Evolutionary conservation across 2,797 vertebrate genomes (phyloP).

Genomic region (Intellagama lesueurii): DNA sequence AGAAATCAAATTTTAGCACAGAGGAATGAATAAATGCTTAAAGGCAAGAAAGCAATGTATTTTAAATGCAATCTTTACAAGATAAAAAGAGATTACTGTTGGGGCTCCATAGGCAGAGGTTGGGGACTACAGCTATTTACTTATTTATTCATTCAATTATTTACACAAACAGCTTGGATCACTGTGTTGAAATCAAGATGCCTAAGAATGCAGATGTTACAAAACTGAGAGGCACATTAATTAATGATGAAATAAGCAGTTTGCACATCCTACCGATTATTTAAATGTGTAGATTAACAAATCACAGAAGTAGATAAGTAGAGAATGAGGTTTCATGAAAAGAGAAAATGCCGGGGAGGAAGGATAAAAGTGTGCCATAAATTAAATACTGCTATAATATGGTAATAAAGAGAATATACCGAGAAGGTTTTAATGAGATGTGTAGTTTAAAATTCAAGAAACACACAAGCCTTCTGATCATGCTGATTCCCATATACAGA

Average conservation of each 20-base stretch:
- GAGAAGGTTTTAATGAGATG: conserved; percentile 14
- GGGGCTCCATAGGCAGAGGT: conserved; percentile 28
- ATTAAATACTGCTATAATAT: conserved; percentile 3
- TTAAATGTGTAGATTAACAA: conserved; percentile 46
- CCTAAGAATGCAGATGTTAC: conserved; percentile 35
- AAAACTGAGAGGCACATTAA: conserved; percentile 48
- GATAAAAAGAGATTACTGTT: conserved; percentile 51
- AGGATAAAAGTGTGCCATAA: conserved; percentile 39
- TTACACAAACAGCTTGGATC: conserved; percentile 56
- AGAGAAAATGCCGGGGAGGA: conserved; percentile 18
- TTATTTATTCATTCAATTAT: conserved; percentile 63
- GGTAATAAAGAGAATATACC: conserved; percentile 26
- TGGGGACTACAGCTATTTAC: conserved; percentile 24
- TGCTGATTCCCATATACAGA: conserved; percentile 9
- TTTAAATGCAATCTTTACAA: conserved; percentile 64
- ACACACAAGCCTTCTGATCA: not conserved
- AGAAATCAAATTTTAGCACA: conserved; percentile 55
- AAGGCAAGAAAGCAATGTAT: conserved; percentile 54
- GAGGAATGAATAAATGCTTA: conserved; percentile 55
- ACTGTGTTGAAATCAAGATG: conserved; percentile 51
- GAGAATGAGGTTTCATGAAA: conserved; percentile 20
- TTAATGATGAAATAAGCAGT: conserved; percentile 48
- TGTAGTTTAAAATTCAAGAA: conserved; percentile 26
- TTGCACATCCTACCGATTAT: conserved; percentile 47
- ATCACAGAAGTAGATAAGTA: conserved; percentile 45